Conservation (phyloP, 2,888 invertebrate genomes). For the Lycocerus yunnanus region DNA sequence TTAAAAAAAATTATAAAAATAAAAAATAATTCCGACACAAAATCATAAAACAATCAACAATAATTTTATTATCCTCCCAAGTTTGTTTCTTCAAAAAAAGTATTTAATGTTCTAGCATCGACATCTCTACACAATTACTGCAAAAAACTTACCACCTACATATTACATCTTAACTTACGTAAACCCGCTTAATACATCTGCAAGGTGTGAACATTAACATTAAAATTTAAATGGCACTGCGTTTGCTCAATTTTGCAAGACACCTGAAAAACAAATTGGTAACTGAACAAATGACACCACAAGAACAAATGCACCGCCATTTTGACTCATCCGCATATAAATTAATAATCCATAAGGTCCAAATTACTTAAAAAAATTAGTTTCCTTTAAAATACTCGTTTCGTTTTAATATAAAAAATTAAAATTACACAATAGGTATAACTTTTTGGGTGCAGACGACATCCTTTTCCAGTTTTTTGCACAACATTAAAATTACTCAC, state of each 20-base stretch:
- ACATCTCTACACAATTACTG: conserved; percentile 14
- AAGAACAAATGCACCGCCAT: neutral
- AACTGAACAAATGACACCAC: neutral
- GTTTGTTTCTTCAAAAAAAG: neutral
- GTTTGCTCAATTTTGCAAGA: conserved; percentile 6
- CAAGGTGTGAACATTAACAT: conserved; percentile 16
- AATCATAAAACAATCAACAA: neutral
- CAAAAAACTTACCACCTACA: conserved; percentile 29
- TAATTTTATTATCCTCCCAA: neutral
- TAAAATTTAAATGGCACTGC: conserved; percentile 13
- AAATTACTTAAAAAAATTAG: neutral
- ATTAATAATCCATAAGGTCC: neutral
- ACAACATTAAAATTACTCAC: conserved; percentile 16
- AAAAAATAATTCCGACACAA: neutral
- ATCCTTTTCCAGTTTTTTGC: neutral
- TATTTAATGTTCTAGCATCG: conserved; percentile 12
- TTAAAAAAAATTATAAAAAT: conserved; percentile 1
- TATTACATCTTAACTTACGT: conserved; percentile 22
- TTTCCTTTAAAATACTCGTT: neutral
- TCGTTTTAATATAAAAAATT: neutral
- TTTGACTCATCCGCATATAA: neutral
- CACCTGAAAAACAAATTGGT: neutral
- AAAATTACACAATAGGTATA: neutral
- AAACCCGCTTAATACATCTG: conserved; percentile 21
- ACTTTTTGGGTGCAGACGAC: neutral